A percentile compares a stretch with the other conserved stretches of the same genome.
Conservation (phyloP, 2,797 vertebrate species). For the Peromyscus eremicus region DNA sequence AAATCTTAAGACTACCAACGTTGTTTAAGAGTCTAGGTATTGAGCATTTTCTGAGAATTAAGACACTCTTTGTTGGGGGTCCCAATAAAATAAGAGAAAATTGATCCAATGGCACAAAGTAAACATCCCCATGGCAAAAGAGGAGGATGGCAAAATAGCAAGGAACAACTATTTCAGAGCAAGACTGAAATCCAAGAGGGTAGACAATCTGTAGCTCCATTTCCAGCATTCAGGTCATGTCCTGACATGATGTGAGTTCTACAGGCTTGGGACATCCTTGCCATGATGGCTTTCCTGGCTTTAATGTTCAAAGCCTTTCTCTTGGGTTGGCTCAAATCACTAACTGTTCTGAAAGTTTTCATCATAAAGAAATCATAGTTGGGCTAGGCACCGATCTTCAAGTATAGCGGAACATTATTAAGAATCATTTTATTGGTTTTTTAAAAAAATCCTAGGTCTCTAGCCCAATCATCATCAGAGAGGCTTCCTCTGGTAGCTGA, state of each 20-base stretch:
- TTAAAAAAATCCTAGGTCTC: not conserved
- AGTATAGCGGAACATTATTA: not conserved
- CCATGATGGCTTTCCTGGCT: not conserved
- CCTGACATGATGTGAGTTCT: not conserved
- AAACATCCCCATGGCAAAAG: not conserved
- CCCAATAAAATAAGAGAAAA: not conserved
- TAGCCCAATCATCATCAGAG: not conserved
- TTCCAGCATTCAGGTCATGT: not conserved
- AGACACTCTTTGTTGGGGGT: not conserved
- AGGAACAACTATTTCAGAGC: not conserved
- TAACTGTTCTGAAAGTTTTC: not conserved
- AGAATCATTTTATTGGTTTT: not conserved
- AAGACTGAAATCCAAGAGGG: not conserved
- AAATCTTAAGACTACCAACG: not conserved
- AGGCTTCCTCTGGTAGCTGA: not conserved
- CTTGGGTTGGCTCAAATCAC: not conserved
- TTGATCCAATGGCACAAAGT: not conserved
- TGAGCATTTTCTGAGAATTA: not conserved
- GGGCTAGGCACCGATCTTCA: not conserved
- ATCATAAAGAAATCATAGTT: not conserved
- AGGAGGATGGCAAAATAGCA: not conserved
- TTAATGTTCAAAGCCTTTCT: not conserved
- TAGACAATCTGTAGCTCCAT: not conserved
- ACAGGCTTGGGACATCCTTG: not conserved
- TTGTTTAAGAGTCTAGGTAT: not conserved